Conservation (phyloP, 2,797 vertebrate species). For the Mormyrus hasselquistii region DNA sequence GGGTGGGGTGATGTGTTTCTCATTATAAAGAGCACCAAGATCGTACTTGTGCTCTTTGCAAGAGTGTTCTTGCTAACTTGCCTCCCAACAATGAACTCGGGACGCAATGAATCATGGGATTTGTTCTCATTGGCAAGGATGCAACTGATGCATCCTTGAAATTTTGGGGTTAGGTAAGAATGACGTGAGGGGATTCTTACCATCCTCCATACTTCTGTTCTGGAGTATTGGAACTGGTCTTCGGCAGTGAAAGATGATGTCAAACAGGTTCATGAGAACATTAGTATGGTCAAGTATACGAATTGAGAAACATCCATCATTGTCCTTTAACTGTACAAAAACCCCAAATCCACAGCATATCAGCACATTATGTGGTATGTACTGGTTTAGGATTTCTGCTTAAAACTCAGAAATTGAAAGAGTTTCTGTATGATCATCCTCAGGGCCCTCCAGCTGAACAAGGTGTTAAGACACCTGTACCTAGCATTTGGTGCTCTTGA, state of each 20-base stretch:
- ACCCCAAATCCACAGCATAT: neutral
- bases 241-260: no score
- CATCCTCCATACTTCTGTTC: neutral
- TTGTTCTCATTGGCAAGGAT: neutral
- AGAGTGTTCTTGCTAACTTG: neutral
- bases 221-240: neutral
- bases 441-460: neutral
- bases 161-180: neutral
- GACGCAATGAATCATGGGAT: neutral
- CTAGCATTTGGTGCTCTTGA: neutral
- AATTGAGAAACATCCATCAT: no score
- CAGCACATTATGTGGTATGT: neutral
- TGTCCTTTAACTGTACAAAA: no score
- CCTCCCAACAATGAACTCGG: neutral
- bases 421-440: neutral
- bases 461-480: neutral
- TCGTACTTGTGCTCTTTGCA: neutral
- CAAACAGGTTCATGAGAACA: no score
- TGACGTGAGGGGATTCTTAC: neutral
- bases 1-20: neutral
- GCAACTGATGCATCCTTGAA: neutral
- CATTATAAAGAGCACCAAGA: neutral
- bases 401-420: neutral
- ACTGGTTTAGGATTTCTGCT: neutral
- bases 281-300: no score